These are phyloP conservation scores for Sebastes iracundus DNA, from an alignment of 2,797 vertebrate species.

Conservation along the genomic window DNA sequence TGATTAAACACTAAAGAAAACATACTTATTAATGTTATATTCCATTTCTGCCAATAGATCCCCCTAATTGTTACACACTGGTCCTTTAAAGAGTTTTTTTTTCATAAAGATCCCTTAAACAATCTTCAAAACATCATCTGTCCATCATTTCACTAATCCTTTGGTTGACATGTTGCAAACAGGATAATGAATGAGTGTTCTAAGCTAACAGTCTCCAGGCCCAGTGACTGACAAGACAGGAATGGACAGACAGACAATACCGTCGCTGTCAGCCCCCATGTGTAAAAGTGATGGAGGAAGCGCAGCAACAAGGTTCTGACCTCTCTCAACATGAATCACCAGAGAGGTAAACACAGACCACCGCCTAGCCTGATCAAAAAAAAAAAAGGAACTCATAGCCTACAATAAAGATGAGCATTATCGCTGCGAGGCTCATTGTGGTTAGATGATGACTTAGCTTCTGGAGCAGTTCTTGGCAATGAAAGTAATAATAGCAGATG, in stretches of 20 bases:
- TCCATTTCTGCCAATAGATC: too few relatives aligned
- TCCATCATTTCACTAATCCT: background rate
- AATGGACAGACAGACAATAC: conserved; percentile 24
- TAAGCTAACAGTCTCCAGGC: conserved; percentile 1
- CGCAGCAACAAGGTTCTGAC: conserved; percentile 31
- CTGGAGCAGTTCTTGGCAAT: conserved; percentile 46
- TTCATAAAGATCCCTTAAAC: background rate
- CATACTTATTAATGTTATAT: too few relatives aligned
- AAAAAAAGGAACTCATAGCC: background rate
- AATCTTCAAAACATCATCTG: background rate
- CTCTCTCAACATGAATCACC: conserved; percentile 45
- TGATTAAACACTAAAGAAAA: too few relatives aligned
- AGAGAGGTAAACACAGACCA: conserved; percentile 34
- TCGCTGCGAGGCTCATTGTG: conserved; percentile 46
- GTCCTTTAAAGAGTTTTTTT: fast-evolving
- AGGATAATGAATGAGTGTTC: conserved; percentile 23
- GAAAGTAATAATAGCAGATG: conserved; percentile 68
- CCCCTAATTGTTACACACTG: too few relatives aligned
- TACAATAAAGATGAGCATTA: conserved; percentile 30
- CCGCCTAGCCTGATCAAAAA: background rate
- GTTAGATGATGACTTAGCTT: conserved; percentile 50
- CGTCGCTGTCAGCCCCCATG: conserved; percentile 18
- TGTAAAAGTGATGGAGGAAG: conserved; percentile 59
- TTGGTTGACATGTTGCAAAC: background rate
- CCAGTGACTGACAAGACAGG: conserved; percentile 26